Conservation (phyloP, 1,140 invertebrate genomes). For the Rhagoletis pomonella region DNA sequence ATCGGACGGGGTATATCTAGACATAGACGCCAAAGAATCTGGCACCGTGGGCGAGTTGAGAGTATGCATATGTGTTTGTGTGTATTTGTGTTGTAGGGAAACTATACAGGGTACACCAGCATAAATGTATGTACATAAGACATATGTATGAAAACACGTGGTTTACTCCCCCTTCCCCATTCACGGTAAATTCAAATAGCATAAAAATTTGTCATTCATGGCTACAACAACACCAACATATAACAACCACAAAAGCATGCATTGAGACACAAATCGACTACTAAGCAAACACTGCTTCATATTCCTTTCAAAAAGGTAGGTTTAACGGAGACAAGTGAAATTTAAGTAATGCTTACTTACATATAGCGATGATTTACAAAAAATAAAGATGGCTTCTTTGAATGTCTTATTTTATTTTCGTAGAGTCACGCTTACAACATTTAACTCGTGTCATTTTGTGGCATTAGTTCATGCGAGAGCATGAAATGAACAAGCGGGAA, state of each 20-base stretch:
- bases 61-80: too few relatives aligned
- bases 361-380: neutral
- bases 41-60: too few relatives aligned
- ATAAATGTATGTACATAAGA: neutral
- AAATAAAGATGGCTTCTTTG: neutral
- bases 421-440: neutral
- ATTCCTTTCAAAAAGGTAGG: neutral
- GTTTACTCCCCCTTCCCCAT: neutral
- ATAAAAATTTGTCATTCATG: conserved; percentile 71
- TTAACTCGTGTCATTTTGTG: neutral
- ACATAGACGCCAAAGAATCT: too few relatives aligned
- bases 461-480: neutral
- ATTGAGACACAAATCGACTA: neutral
- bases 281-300: neutral
- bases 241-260: neutral
- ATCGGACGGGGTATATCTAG: neutral
- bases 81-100: too few relatives aligned
- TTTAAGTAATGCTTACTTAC: neutral
- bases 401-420: neutral
- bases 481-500: neutral
- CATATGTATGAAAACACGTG: neutral
- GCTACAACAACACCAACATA: neutral
- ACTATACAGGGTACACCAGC: neutral
- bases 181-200: conserved; percentile 65
- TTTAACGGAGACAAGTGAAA: neutral